A percentile compares a stretch with the other conserved stretches of the same genome.
These are phyloP conservation scores for Prunella fulvescens DNA, from an alignment of 2,113 vertebrate species.

Conservation along the genomic window DNA sequence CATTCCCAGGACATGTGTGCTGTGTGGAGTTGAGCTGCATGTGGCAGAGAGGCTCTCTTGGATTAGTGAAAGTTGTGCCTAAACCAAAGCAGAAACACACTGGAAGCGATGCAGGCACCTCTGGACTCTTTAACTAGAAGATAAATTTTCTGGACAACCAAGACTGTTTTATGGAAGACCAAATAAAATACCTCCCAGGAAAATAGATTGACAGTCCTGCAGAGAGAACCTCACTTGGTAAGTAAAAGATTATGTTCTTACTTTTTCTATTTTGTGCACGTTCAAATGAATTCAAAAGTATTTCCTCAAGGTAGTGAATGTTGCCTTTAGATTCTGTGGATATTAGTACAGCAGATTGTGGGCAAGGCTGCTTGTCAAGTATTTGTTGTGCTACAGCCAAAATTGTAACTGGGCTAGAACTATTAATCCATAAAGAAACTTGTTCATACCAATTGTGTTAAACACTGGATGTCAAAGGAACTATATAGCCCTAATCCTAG, in stretches of 20 bases:
- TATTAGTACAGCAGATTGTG: neutral
- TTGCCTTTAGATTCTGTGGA: neutral
- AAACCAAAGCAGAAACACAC: neutral
- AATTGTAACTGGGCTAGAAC: neutral
- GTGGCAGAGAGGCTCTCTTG: neutral
- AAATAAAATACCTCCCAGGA: neutral
- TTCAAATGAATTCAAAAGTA: neutral
- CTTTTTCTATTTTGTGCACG: neutral
- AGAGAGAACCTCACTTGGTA: neutral
- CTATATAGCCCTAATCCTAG: neutral
- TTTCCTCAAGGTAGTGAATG: neutral
- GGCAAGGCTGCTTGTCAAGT: neutral
- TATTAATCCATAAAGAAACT: neutral
- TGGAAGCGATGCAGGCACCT: neutral
- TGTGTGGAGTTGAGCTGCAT: neutral
- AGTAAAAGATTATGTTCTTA: neutral
- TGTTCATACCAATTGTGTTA: neutral
- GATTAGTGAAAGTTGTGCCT: neutral
- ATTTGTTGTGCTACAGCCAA: neutral
- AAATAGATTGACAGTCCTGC: neutral
- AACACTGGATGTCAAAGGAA: neutral
- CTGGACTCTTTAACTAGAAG: neutral
- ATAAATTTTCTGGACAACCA: neutral
- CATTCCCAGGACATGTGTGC: neutral
- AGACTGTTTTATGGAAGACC: neutral